Percentiles rank a stretch among this genome's conserved stretches.
phyloP scores from a whole-genome alignment of 2,888 invertebrate genomes.

The Phaedon cochleariae region DNA sequence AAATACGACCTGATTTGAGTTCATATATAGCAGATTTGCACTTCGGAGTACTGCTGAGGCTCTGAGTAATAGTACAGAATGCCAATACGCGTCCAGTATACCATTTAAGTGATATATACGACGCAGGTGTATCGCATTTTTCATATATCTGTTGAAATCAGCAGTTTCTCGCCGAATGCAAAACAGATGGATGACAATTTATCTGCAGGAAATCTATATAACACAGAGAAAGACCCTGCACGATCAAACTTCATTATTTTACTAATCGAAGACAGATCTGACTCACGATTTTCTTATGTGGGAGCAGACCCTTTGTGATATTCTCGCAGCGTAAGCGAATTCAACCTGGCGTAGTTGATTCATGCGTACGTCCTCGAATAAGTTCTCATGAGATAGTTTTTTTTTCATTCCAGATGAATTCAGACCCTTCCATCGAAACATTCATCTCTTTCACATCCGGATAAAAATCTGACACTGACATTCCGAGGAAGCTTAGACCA shows the following conservation, averaged over 20 bases:
- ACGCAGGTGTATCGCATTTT: too few relatives aligned
- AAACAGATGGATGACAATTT: background rate
- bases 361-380: slow-evolving; percentile 4
- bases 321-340: slow-evolving; percentile 9
- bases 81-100: too few relatives aligned
- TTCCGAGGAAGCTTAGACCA: too few relatives aligned
- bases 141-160: too few relatives aligned
- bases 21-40: too few relatives aligned
- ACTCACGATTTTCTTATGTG: slow-evolving; percentile 13
- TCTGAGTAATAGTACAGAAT: too few relatives aligned
- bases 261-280: slow-evolving; percentile 16
- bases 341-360: slow-evolving; percentile 1
- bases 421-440: background rate
- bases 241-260: slow-evolving; percentile 18
- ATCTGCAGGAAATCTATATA: slow-evolving; percentile 39
- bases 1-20: too few relatives aligned
- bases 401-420: background rate
- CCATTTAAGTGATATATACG: too few relatives aligned
- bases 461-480: too few relatives aligned
- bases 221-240: slow-evolving; percentile 3
- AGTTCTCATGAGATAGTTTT: background rate
- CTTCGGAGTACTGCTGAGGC: too few relatives aligned
- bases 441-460: background rate
- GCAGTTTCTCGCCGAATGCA: background rate
- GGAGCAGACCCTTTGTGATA: slow-evolving; percentile 11